phyloP scores from a whole-genome alignment of 1,140 invertebrate species.

The Drosophila rhopaloa region DNA sequence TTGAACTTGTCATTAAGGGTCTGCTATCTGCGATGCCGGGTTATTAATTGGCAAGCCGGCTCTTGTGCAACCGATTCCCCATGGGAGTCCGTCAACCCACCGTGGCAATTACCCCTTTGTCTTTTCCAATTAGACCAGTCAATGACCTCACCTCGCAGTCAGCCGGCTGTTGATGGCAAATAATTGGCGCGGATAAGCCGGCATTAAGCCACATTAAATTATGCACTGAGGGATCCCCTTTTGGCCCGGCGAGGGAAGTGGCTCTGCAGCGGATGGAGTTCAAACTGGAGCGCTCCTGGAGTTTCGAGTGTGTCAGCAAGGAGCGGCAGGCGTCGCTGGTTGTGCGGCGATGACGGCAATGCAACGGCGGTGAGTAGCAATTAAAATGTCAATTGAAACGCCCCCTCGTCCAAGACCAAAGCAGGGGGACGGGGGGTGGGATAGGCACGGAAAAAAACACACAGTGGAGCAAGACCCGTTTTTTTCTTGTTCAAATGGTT shows the following conservation, averaged over 20 bases:
- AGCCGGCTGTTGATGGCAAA: slow-evolving; percentile 41
- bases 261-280: slow-evolving; percentile 14
- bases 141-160: slow-evolving; percentile 40
- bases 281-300: slow-evolving; percentile 2
- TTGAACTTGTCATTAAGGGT: slow-evolving; percentile 30
- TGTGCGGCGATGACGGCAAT: slow-evolving; percentile 13
- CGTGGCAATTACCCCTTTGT: slow-evolving; percentile 37
- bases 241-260: slow-evolving; percentile 26
- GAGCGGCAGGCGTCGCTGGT: slow-evolving; percentile 6
- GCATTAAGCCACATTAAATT: slow-evolving; percentile 66
- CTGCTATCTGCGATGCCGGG: slow-evolving; percentile 1
- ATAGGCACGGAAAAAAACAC: slow-evolving; percentile 6
- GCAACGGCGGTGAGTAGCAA: slow-evolving; percentile 60
- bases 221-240: slow-evolving; percentile 54
- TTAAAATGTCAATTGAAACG: slow-evolving; percentile 78
- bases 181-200: slow-evolving; percentile 59
- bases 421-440: slow-evolving; percentile 3
- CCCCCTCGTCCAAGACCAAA: slow-evolving; percentile 27
- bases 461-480: slow-evolving; percentile 1
- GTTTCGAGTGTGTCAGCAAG: slow-evolving; percentile 22
- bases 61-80: slow-evolving; percentile 25
- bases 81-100: background rate
- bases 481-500: background rate
- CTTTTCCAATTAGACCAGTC: slow-evolving; percentile 55
- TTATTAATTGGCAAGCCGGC: slow-evolving; percentile 15